Evolutionary conservation across 2,113 vertebrate genomes (phyloP).

Genomic region (Nesoenas mayeri): DNA sequence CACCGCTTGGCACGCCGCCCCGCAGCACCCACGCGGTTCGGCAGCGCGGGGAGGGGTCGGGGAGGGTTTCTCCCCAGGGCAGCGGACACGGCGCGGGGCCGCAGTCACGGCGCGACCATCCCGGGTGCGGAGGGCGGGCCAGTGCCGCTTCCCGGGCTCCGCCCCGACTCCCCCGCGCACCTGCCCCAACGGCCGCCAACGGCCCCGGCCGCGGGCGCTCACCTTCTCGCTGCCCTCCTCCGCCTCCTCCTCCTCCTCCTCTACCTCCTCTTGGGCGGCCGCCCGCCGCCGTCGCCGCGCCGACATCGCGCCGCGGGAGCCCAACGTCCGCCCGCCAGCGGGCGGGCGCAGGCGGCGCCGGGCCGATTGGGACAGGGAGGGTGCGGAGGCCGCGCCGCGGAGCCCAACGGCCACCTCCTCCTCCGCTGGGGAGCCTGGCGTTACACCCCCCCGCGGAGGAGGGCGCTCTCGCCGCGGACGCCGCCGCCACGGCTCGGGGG

Average conservation of each 20-base stretch:
- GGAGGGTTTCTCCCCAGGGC: not conserved
- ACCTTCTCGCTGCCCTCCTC: constrained; percentile 1
- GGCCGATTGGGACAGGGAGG: not conserved
- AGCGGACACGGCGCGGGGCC: not conserved
- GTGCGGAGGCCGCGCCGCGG: not conserved
- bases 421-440: not conserved
- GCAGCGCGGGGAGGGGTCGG: not conserved
- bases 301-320: not conserved
- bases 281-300: not conserved
- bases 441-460: not conserved
- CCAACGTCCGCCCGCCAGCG: not conserved
- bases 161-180: not conserved
- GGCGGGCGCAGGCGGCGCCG: no score
- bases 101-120: not conserved
- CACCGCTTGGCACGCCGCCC: not conserved
- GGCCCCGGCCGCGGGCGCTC: not conserved
- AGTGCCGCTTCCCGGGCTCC: not conserved
- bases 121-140: not conserved
- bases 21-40: accelerated
- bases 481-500: not conserved
- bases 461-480: not conserved
- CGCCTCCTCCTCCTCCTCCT: not conserved
- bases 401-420: not conserved
- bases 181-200: not conserved
- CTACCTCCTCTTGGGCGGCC: not conserved